Percentiles rank a stretch among this genome's conserved stretches.
Evolutionary conservation across 2,888 invertebrate species (phyloP).

Genomic region (Heterodera filipjevi): DNA sequence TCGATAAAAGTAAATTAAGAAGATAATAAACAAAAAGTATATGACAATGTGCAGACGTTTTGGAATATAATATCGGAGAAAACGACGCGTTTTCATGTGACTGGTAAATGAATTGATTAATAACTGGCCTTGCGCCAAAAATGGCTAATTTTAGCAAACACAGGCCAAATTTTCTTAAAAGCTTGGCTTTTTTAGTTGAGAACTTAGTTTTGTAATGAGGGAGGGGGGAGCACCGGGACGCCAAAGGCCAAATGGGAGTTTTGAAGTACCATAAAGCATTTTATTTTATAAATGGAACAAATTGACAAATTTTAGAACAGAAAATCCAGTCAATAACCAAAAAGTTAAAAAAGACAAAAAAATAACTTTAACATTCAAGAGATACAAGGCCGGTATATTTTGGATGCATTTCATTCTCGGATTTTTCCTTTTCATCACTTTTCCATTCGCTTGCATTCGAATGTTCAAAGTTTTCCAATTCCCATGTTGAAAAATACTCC

Average conservation of each 20-base stretch:
- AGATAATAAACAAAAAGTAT: conserved; percentile 12
- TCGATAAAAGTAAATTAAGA: conserved; percentile 18
- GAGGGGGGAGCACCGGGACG: no score
- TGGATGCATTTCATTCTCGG: not conserved
- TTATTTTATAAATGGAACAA: no score
- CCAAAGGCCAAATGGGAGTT: no score
- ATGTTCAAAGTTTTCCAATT: not conserved
- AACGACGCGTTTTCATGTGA: conserved; percentile 24
- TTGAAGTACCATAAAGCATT: no score
- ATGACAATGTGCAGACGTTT: conserved; percentile 16
- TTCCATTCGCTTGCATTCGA: not conserved
- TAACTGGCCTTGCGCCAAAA: no score
- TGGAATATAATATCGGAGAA: conserved; percentile 11
- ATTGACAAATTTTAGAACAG: no score
- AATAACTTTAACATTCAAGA: not conserved
- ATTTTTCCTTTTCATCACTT: not conserved
- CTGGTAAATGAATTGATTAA: no score
- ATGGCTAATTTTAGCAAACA: no score
- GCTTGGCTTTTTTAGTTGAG: no score
- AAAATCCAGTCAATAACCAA: not conserved
- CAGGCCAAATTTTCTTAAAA: no score
- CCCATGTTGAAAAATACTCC: conserved; percentile 31
- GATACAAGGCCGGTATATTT: not conserved
- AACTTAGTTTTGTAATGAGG: no score
- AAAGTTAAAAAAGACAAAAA: not conserved